Evolutionary conservation across 2,113 vertebrate species (phyloP).

Genomic region (Onychostoma macrolepis): DNA sequence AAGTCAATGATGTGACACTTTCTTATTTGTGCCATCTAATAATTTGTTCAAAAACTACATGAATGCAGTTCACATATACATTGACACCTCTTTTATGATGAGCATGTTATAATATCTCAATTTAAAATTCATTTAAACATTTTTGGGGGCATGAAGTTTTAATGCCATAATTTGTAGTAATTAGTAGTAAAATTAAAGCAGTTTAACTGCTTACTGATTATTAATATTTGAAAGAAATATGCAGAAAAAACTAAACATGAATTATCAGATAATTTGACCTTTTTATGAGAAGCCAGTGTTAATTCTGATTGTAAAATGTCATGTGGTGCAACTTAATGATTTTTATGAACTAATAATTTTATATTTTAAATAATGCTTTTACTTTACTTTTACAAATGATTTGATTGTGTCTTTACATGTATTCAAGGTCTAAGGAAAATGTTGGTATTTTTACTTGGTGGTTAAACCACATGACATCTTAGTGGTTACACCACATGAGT

Average conservation of each 20-base stretch:
- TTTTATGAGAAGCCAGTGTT: not conserved
- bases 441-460: too few relatives aligned
- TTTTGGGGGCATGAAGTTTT: not conserved
- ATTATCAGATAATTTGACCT: not conserved
- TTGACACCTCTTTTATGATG: not conserved
- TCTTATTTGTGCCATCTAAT: not conserved
- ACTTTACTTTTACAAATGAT: too few relatives aligned
- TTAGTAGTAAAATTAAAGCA: too few relatives aligned
- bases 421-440: too few relatives aligned
- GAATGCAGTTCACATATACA: not conserved
- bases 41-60: not conserved
- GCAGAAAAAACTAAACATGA: not conserved
- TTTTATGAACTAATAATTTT: not conserved
- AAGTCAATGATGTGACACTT: not conserved
- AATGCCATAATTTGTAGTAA: not conserved
- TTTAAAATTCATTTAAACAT: not conserved
- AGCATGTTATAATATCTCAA: not conserved
- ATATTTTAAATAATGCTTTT: too few relatives aligned
- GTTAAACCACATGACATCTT: too few relatives aligned
- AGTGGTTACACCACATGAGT: too few relatives aligned
- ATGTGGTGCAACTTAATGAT: not conserved
- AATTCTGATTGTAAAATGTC: not conserved
- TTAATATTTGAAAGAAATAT: too few relatives aligned
- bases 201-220: not conserved
- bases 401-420: too few relatives aligned